phyloP scores from a whole-genome alignment of 2,797 vertebrate genomes.

The Antennarius maculatus region DNA sequence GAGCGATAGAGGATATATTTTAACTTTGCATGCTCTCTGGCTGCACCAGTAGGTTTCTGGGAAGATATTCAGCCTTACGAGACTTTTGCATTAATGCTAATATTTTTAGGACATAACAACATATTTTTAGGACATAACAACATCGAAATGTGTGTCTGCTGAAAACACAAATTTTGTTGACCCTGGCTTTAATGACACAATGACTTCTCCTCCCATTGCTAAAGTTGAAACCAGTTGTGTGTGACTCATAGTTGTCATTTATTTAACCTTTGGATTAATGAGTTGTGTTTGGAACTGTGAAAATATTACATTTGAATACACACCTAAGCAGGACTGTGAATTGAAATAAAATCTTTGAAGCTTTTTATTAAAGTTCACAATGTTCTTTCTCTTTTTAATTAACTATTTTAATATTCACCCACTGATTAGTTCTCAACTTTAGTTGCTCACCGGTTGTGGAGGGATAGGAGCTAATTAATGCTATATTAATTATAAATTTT shows the following conservation, averaged over 20 bases:
- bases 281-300: too few relatives aligned
- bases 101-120: constrained; percentile 11
- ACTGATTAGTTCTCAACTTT: constrained; percentile 35
- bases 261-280: background rate
- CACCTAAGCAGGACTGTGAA: background rate
- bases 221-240: too few relatives aligned
- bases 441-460: constrained; percentile 28
- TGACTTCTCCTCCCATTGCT: background rate
- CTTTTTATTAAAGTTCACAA: background rate
- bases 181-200: too few relatives aligned
- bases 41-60: constrained; percentile 32
- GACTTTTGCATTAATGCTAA: constrained; percentile 36
- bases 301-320: too few relatives aligned
- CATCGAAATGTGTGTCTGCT: constrained; percentile 8
- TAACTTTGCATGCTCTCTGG: constrained; percentile 49
- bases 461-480: constrained; percentile 40
- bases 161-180: constrained; percentile 19
- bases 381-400: constrained; percentile 1
- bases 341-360: background rate
- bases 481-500: constrained; percentile 43
- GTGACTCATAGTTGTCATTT: background rate
- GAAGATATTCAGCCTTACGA: constrained; percentile 37
- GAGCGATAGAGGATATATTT: constrained; percentile 52
- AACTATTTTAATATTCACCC: constrained; percentile 16
- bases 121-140: constrained; percentile 9